Evolutionary conservation across 2,797 vertebrate genomes (phyloP), one percentile per base, ranked within the genome.

Genomic region (Hemibagrus guttatus): DNA sequence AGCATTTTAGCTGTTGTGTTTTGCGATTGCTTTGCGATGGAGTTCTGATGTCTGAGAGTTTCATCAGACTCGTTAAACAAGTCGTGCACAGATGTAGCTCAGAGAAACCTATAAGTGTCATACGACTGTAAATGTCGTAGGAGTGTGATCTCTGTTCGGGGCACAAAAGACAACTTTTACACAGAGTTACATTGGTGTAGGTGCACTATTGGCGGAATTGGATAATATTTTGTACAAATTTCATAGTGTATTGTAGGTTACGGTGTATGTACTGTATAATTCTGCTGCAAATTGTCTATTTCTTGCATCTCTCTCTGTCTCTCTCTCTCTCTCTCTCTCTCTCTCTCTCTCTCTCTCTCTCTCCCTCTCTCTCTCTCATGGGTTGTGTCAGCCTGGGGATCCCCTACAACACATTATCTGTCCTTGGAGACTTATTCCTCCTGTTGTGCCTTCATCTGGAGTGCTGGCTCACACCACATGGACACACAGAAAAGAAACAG

Each of bases 401-500:
- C 88, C 93, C 93, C 93, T 87, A 84, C 6, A 82, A 92, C 90
- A 72, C 88, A 90, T 90, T 76, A 88, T 75, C 80, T 91, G 92
- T 91, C 90, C 91, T 91, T 54, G 76, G 46, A 90, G 74, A 79
- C n/a, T 79, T 21, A 17, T 35, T 79, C 87, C 78, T 89, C 93
- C 92, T 87, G 90, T 90, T 86, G 92, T 91, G 86, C 89, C 58
- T 90, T 94, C 92, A 92, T 93, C 92, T 94, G 93, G 92, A 93
- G 91, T 86, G 86, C 86, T 89, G 58, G 93, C 91, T 93, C 90
- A 92, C 89, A 84, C 93, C 87, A 91, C 84, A 88, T 75, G 54
- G 91, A 88, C 95, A 63, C 90, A 89, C 83, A 56, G 85, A 81
- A 88, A 89, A 90, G 88, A 91, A 90, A 89, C 88, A 84, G 63